These are phyloP conservation scores for Limnephilus rhombicus DNA, from an alignment of 2,888 invertebrate genomes.

Conservation along the genomic window DNA sequence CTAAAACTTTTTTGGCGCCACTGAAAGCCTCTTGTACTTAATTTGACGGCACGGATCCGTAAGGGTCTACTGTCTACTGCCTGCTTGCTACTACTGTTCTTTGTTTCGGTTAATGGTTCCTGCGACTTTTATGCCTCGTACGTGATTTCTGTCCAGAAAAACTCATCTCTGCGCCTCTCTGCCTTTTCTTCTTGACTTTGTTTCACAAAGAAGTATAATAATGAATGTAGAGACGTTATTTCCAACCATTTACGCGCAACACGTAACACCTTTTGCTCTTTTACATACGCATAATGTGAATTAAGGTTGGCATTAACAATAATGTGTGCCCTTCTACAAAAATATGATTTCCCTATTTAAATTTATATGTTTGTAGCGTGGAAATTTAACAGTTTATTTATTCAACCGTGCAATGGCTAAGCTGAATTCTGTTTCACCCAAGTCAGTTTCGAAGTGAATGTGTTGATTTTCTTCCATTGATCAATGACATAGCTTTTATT, in stretches of 20 bases:
- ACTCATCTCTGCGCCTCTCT: neutral
- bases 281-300: neutral
- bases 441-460: neutral
- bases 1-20: conserved; percentile 26
- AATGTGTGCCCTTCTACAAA: neutral
- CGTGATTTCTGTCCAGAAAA: conserved; percentile 30
- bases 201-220: neutral
- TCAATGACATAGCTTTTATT: neutral
- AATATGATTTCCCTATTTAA: neutral
- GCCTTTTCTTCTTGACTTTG: conserved; percentile 23
- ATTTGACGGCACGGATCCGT: conserved; percentile 55
- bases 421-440: neutral
- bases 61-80: neutral
- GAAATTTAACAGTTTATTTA: neutral
- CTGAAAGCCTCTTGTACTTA: conserved; percentile 55
- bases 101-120: conserved; percentile 51
- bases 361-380: neutral
- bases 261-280: neutral
- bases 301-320: neutral
- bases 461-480: neutral
- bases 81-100: conserved; percentile 18
- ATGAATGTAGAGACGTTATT: neutral
- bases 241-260: neutral
- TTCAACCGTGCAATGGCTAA: neutral
- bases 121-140: conserved; percentile 47